Conservation (phyloP, 64 coral and sea anemone species). For the Orbicella faveolata region DNA sequence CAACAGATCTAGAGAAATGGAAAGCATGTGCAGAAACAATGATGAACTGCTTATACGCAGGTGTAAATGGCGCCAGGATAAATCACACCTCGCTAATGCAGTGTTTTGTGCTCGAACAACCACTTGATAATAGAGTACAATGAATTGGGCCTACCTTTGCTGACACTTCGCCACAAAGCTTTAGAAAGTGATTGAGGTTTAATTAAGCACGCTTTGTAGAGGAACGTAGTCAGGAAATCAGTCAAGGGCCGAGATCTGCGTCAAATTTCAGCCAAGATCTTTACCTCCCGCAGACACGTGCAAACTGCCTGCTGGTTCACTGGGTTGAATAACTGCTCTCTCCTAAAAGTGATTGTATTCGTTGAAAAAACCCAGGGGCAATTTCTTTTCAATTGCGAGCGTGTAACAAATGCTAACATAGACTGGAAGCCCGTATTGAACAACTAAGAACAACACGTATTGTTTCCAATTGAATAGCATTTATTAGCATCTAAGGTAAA, state of each 20-base stretch:
- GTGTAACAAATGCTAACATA: constrained; percentile 89
- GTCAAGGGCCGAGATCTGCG: neutral
- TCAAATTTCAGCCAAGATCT: constrained; percentile 20
- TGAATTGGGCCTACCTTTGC: constrained; percentile 45
- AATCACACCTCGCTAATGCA: constrained; percentile 81
- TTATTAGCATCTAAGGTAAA: constrained; percentile 85
- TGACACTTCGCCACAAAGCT: constrained; percentile 53
- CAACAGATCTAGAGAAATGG: constrained; percentile 36
- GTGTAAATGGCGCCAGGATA: constrained; percentile 81
- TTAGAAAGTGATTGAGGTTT: constrained; percentile 55
- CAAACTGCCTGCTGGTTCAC: constrained; percentile 60
- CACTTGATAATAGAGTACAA: constrained; percentile 51
- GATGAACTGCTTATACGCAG: constrained; percentile 75
- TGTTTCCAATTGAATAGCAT: constrained; percentile 75
- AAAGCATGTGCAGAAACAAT: constrained; percentile 90
- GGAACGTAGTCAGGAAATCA: constrained; percentile 11
- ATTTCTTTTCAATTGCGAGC: constrained; percentile 81
- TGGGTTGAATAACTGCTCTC: constrained; percentile 62
- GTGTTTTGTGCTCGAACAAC: constrained; percentile 70
- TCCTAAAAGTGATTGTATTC: constrained; percentile 86
- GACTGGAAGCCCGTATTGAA: constrained; percentile 67
- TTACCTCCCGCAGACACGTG: constrained; percentile 67
- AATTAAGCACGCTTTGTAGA: constrained; percentile 43
- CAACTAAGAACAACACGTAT: constrained; percentile 95
- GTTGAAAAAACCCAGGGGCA: constrained; percentile 78